These are phyloP conservation scores for Drosophila tsacasi DNA, from an alignment of 1,140 invertebrate species.

Conservation along the genomic window DNA sequence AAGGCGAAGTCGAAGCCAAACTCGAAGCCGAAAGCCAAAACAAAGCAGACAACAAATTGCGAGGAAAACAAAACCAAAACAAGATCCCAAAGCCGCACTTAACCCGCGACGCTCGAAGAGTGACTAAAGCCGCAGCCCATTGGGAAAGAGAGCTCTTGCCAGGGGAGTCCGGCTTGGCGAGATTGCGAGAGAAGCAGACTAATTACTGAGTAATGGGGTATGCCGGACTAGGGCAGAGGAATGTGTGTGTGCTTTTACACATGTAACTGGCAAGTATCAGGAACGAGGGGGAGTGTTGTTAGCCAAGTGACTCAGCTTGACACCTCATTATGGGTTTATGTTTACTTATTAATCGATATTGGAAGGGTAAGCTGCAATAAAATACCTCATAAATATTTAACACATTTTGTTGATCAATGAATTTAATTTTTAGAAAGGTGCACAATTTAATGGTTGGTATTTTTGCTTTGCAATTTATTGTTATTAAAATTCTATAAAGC, in stretches of 20 bases:
- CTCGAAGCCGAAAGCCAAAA: not conserved
- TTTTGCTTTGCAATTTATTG: too few relatives aligned
- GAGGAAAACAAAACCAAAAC: constrained; percentile 15
- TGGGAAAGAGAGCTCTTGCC: constrained; percentile 14
- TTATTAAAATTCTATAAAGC: too few relatives aligned
- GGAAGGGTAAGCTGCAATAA: too few relatives aligned
- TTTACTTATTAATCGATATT: not conserved
- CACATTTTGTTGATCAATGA: too few relatives aligned
- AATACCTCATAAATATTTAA: not conserved
- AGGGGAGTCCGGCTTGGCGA: not conserved
- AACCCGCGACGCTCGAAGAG: constrained; percentile 20
- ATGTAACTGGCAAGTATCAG: not conserved
- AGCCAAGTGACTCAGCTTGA: constrained; percentile 13
- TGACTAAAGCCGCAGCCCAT: constrained; percentile 33
- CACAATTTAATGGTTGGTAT: too few relatives aligned
- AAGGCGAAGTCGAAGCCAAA: not conserved
- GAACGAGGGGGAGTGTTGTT: not conserved
- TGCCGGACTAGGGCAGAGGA: constrained; percentile 14
- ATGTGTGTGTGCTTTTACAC: constrained; percentile 1
- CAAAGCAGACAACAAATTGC: constrained; percentile 1
- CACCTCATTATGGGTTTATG: not conserved
- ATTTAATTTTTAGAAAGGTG: not conserved
- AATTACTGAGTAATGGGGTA: constrained; percentile 10
- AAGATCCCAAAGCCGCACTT: constrained; percentile 28
- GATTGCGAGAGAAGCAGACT: constrained; percentile 26